Base-by-base conservation (phyloP, 2,888 invertebrate genomes). In the Harmothoe impar region DNA sequence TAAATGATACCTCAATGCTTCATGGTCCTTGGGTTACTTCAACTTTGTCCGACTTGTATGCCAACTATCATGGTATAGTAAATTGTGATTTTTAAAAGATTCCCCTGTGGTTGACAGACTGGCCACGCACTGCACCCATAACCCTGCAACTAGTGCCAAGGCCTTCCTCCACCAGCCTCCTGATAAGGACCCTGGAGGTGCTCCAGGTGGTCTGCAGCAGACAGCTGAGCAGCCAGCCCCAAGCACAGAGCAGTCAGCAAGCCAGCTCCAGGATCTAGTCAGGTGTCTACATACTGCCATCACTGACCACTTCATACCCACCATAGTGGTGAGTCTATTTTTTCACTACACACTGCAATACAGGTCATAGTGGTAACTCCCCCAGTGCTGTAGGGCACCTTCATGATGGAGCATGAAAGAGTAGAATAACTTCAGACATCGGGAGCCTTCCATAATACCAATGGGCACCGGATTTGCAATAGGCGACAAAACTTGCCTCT, bases 231-330 rank as follows among this genome's bases (percentile, higher is more conserved):
- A 12, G 7, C 62, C 62, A 15, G 12, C 12, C 20, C 29, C 72
- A 12, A 25, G 25, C 5, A 25, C 43, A 43, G 43, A 72, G n/a
- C 25, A 12, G 7, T 3, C 25, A 25, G 7, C 29, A 7, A 15
- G 15, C 72, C 25, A 72, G 7, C 35, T 81, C 23, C 17, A 81
- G 0, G 81, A 81, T 35, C 81, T 81, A 0, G 33, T 81, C 81
- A 10, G 20, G 35, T 81, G 33, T 81, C 43, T 81, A 0, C 43
- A 43, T 1, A 7, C 23, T 0, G n/a, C 23, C 33, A 0, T 81
- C 1, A 35, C 81, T 35, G 81, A 81, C 33, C 81, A 81, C 81
- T 81, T 81, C n/a, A 81, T 81, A 81, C 33, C 81, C 12, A 35
- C 81, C 15, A 35, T 35, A 10, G 43, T 81, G 81, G 81, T 81